Evolutionary conservation across 2,797 vertebrate species (phyloP), one percentile per base, ranked within the genome.

Genomic region (Smutsia gigantea): DNA sequence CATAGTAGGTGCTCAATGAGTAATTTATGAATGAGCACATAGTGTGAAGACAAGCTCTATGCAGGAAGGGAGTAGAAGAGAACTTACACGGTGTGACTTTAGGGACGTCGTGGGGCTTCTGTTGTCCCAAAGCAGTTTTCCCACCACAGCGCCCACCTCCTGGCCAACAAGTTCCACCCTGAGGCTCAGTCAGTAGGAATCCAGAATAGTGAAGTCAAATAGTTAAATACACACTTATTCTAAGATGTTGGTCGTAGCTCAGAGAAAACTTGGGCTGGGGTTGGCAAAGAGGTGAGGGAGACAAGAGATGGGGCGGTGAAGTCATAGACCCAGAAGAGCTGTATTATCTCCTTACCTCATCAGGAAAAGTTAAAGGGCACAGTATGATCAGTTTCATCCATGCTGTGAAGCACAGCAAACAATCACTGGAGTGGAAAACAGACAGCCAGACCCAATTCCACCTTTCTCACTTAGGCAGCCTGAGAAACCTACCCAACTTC

Each of bases 11-110:
- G 3, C 34, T 82, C 14, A 63, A 34, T 39, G 39, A 82, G 39
- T 86, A 53, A 39, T 69, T 92, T 93, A 25, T 92, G 27, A 90
- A 85, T n/a, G 23, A 91, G 82, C 31, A 46, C 84, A 84, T 53
- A 49, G 37, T 59, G n/a, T 77, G 23, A 92, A 93, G 29, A 84
- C 79, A 93, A 87, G 42, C 94, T 74, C 53, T 42, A 39, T 49
- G 34, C 0, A 61, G 64, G 51, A 83, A 79, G 25, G 7, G 42
- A 88, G 78, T 13, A 77, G n/a, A 95, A 17, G 23, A 27, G 27
- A 84, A 96, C 2, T 13, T 72, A 63, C 1, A 21, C 19, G 29
- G 7, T 57, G 5, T 59, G 49, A 83, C 31, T 23, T 69, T 64
- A 93, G 68, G 37, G 37, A 53, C 29, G 5, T 42, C 14, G 64